Evolutionary conservation across 2,797 vertebrate species (phyloP).

Genomic region (Nyctalus aviator): DNA sequence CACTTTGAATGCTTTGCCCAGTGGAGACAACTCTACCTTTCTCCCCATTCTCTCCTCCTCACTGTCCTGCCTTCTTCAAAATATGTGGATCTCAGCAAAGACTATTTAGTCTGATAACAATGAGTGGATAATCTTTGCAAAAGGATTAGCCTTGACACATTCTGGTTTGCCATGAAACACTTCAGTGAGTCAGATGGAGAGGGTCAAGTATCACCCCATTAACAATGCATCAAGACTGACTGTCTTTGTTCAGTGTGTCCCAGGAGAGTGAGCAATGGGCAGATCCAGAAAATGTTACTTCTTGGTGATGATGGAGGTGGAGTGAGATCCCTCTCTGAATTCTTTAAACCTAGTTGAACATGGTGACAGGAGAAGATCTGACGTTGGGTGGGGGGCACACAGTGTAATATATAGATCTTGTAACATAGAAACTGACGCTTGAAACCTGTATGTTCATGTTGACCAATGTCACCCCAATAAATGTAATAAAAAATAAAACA

Average conservation of each 20-base stretch:
- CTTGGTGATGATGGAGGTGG: neutral
- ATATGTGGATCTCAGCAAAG: neutral
- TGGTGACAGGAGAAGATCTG: no score
- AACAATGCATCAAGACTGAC: fast-evolving
- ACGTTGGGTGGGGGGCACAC: no score
- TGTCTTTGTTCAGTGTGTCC: neutral
- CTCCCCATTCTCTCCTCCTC: neutral
- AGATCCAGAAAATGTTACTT: neutral
- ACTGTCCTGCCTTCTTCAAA: neutral
- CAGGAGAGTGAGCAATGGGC: neutral
- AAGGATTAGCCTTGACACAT: neutral
- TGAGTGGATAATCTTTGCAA: neutral
- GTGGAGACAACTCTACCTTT: neutral
- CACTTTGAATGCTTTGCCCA: neutral
- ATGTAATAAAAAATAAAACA: no score
- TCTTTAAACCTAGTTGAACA: neutral
- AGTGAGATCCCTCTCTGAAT: neutral
- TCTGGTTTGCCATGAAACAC: neutral
- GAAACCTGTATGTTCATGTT: no score
- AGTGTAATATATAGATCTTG: no score
- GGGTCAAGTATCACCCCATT: neutral
- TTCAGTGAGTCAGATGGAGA: neutral
- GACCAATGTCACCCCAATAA: no score
- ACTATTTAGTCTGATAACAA: conserved; percentile 12
- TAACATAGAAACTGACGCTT: no score